Base-by-base conservation (phyloP, 2,797 vertebrate genomes). In the Thalassophryne amazonica region DNA sequence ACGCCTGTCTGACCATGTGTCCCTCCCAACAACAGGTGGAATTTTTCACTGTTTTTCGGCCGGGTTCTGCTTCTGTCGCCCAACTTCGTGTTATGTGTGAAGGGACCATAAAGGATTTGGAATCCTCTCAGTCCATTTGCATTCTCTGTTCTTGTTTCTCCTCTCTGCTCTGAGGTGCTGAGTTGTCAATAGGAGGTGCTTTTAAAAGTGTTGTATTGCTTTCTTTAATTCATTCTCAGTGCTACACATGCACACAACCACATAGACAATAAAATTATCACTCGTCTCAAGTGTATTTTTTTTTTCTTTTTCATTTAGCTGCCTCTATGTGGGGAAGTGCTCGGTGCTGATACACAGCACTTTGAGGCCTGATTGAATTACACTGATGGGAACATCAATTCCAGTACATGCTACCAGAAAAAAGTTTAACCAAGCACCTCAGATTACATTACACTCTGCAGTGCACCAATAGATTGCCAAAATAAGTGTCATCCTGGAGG, bases 351-450 rank as follows among this genome's bases (percentile, higher is more conserved):
- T 80, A 74, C 82, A 68, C 69, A 80, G 76, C 71, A 78, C 74
- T 86, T 81, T 76, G 43, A 74, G 69, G 49, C 53, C 18, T 80
- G 79, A 87, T 85, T 79, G 73, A 84, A 85, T 87, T 84, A 84
- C 82, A 80, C 74, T 80, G 72, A 87, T 83, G 79, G 79, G 67
- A 75, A 70, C 81, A 83, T 84, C 72, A 84, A 80, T 82, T 80
- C 78, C 63, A 55, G 55, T 67, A 37, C 45, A 60, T 58, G 58
- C 35, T 59, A 67, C 45, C 55, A 68, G 74, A 60, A 58, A 57
- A 60, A 52, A 25, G 39, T 49, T 67, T 71, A 60, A 80, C 69
- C 53, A 56, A 60, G 40, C 63, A 55, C 57, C 61, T 65, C 45
- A 34, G 72, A 80, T 86, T 48, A 51, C 39, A 43, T 81, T 70